Base-by-base conservation (phyloP, 1,140 invertebrate genomes). In the Drosophila burlai region DNA sequence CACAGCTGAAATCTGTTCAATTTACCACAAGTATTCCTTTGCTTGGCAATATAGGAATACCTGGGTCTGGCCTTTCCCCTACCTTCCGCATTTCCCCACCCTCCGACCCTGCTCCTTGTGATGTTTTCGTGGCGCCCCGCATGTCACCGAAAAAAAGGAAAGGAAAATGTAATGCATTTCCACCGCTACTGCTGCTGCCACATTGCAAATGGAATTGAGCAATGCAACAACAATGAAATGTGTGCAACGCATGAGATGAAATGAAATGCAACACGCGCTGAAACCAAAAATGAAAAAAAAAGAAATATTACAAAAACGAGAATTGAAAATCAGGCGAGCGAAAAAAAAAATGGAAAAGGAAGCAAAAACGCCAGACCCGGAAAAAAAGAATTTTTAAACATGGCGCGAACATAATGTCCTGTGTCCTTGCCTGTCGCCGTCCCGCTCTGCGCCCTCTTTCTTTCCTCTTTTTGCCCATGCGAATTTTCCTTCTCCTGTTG, bases 331-430 rank as follows among this genome's bases (percentile, higher is more conserved):
- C 61, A 69, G 73, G 74, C 58, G 40, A 62, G 62, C 62, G 45
- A 65, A 71, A 78, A 26, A 26, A 84, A 81, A 80, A 45, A 45
- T 11, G 26, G 26, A 31, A 31, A 55, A 66, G 58, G 40, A 52
- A 68, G 50, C 63, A 68, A 80, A 65, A 62, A 54, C 67, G 67
- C 43, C 59, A 73, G 62, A 57, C 76, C 76, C 76, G 62, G 83
- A 81, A 84, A 69, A 67, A 69, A 52, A 66, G 63, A 55, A 71
- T 78, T 89, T 63, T 84, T 73, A 77, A 92, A 92, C 91, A 92
- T 91, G 90, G 90, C 90, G 86, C 81, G 83, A 92, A 92, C 91
- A 92, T 92, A 91, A 92, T 92, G 91, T 92, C 91, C 90, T 92
- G 90, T 86, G 81, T 91, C 90, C 86, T 92, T 86, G 81, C 68